Percentiles rank a stretch among this genome's conserved stretches.
Evolutionary conservation across 1,140 invertebrate genomes (phyloP).

Genomic region (Calephelis nemesis): DNA sequence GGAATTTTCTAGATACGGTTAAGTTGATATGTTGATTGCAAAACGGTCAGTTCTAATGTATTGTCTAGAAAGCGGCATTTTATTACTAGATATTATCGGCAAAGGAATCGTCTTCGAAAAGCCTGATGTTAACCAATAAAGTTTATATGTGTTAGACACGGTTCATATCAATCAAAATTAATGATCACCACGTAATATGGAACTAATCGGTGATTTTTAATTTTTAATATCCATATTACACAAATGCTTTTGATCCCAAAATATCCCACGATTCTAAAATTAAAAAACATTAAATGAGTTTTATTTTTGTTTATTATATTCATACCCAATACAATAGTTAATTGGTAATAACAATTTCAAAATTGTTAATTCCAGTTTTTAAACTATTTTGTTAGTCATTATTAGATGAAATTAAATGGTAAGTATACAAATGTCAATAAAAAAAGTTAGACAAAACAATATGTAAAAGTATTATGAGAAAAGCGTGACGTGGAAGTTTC

Average conservation of each 20-base stretch:
- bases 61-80: slow-evolving; percentile 58
- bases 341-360: too few relatives aligned
- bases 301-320: slow-evolving; percentile 13
- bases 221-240: slow-evolving; percentile 49
- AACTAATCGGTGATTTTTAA: slow-evolving; percentile 68
- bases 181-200: slow-evolving; percentile 67
- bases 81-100: slow-evolving; percentile 42
- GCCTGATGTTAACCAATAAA: slow-evolving; percentile 37
- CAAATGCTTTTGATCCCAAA: slow-evolving; percentile 39
- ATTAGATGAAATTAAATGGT: background rate
- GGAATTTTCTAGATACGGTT: slow-evolving; percentile 77
- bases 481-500: background rate
- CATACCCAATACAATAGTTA: slow-evolving; percentile 10
- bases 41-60: slow-evolving; percentile 49
- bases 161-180: slow-evolving; percentile 69
- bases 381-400: background rate
- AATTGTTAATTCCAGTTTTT: too few relatives aligned
- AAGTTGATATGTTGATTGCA: slow-evolving; percentile 71
- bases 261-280: slow-evolving; percentile 39
- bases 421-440: background rate
- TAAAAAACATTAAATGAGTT: slow-evolving; percentile 7
- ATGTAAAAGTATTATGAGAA: background rate
- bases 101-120: slow-evolving; percentile 47
- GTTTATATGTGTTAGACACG: slow-evolving; percentile 52
- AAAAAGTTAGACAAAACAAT: background rate